phyloP scores from a whole-genome alignment of 2,113 vertebrate species.

The Lethenteron reissneri region DNA sequence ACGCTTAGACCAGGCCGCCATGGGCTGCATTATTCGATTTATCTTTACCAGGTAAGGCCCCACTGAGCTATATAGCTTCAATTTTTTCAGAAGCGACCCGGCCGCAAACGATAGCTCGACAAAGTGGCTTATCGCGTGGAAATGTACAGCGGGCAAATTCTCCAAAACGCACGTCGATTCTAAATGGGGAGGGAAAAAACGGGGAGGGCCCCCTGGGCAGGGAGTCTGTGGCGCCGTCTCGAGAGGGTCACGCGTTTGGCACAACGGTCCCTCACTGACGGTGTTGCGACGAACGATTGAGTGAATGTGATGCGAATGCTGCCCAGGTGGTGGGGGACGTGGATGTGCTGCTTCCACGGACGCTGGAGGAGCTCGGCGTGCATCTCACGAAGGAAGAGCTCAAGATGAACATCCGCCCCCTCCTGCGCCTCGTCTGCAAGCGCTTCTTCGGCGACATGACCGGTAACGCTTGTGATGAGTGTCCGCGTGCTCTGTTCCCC shows the following conservation, averaged over 20 bases:
- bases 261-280: no score
- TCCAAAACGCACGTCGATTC: no score
- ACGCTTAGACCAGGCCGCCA: no score
- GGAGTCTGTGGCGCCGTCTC: no score
- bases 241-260: no score
- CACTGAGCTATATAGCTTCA: no score
- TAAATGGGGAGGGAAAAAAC: no score
- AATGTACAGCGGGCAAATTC: neutral
- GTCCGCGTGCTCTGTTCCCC: no score
- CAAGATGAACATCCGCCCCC: conserved; percentile 70
- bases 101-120: neutral
- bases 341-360: conserved; percentile 68
- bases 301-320: neutral
- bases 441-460: conserved; percentile 96
- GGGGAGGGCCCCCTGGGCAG: neutral
- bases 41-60: no score
- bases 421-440: conserved; percentile 83
- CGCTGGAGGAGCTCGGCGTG: conserved; percentile 81
- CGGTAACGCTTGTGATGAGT: conserved; percentile 21
- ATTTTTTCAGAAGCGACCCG: no score
- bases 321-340: conserved; percentile 75
- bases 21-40: no score
- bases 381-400: conserved; percentile 90
- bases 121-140: neutral
- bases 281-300: no score